phyloP scores from a whole-genome alignment of 2,113 vertebrate genomes.

The Gymnorhina tibicen region DNA sequence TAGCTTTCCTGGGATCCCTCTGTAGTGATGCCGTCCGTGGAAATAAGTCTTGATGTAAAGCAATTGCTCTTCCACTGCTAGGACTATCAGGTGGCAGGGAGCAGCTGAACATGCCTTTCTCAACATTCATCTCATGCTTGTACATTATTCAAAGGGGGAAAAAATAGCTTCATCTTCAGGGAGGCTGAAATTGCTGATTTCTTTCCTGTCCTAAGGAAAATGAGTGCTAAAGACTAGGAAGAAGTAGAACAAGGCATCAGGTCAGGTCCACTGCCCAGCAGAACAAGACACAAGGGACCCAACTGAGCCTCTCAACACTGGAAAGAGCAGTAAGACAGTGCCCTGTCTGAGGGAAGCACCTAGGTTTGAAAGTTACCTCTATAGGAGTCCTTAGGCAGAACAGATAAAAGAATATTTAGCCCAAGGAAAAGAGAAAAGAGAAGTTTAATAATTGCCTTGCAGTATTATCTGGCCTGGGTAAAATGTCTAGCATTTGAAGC shows the following conservation, averaged over 20 bases:
- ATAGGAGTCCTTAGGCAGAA: not conserved
- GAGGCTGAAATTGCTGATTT: conserved; percentile 5
- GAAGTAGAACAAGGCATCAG: not conserved
- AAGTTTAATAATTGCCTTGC: not conserved
- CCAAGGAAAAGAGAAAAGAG: not conserved
- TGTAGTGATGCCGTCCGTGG: not conserved
- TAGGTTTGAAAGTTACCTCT: not conserved
- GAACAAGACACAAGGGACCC: not conserved
- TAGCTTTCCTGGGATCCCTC: conserved; percentile 25
- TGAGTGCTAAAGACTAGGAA: not conserved
- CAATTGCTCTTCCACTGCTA: conserved; percentile 29
- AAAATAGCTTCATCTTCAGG: conserved; percentile 41
- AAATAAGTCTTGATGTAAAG: conserved; percentile 60
- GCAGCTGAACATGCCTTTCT: conserved; percentile 80
- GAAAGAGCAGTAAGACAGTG: not conserved
- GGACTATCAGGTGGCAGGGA: conserved; percentile 72
- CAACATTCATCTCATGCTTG: conserved; percentile 62
- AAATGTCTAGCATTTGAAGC: not conserved
- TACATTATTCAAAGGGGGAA: conserved; percentile 37
- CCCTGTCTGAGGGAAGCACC: not conserved
- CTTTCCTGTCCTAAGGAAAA: not conserved
- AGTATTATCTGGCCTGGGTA: not conserved
- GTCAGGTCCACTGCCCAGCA: not conserved
- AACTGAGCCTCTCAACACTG: not conserved
- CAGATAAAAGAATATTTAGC: not conserved